phyloP scores from a whole-genome alignment of 2,113 vertebrate genomes.

The Eurystomus gularis region DNA sequence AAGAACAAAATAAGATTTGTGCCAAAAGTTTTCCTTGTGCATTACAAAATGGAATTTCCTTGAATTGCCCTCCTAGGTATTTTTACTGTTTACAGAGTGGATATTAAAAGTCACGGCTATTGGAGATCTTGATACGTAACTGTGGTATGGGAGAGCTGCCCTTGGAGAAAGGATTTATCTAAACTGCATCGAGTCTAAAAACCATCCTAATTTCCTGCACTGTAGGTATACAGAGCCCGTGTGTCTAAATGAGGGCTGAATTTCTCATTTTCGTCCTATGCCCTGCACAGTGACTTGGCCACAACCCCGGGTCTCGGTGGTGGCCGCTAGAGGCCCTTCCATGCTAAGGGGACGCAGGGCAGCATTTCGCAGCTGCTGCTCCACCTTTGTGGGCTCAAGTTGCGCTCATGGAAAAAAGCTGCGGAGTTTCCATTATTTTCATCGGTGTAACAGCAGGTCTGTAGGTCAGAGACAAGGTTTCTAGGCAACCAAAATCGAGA shows the following conservation, averaged over 20 bases:
- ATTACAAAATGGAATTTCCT: not conserved
- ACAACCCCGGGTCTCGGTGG: fast-evolving
- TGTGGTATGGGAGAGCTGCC: not conserved
- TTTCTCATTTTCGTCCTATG: not conserved
- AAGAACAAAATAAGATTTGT: not conserved
- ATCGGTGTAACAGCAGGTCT: not conserved
- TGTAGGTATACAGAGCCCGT: not conserved
- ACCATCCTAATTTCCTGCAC: fast-evolving
- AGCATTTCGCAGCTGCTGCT: not conserved
- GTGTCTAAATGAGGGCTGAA: not conserved
- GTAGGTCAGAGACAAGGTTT: not conserved
- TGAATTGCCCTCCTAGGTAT: not conserved
- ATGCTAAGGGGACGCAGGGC: fast-evolving
- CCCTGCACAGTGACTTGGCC: fast-evolving
- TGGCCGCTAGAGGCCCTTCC: not conserved
- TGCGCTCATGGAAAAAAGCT: not conserved
- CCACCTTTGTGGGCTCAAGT: not conserved
- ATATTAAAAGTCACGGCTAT: not conserved
- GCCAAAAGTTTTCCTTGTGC: not conserved
- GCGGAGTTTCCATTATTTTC: not conserved
- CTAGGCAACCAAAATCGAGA: not conserved
- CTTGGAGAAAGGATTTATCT: not conserved
- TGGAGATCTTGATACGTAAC: not conserved
- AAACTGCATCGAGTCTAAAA: not conserved
- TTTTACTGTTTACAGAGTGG: not conserved